A percentile compares a stretch with the other conserved stretches of the same genome.
Evolutionary conservation across 2,797 vertebrate species (phyloP).

Genomic region (Heterohyrax brucei): DNA sequence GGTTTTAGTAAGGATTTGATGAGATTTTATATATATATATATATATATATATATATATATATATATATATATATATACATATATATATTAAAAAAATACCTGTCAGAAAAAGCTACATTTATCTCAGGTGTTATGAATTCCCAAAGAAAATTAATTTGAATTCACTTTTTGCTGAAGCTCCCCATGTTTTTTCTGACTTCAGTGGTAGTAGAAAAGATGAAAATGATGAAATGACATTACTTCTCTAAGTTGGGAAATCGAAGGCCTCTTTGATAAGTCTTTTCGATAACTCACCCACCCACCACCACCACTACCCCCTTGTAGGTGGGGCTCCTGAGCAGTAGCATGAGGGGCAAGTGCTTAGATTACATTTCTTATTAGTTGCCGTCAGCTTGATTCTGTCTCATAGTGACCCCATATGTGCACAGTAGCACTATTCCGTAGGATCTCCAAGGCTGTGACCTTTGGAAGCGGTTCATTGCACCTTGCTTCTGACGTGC

Average conservation of each 20-base stretch:
- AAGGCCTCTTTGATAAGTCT: background rate
- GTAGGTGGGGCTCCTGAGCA: background rate
- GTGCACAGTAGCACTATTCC: background rate
- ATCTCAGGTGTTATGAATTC: background rate
- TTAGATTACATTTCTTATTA: background rate
- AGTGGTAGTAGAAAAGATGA: background rate
- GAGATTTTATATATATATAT: background rate
- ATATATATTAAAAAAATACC: background rate
- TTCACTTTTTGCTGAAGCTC: background rate
- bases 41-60: background rate
- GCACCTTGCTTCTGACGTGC: background rate
- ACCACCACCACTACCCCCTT: background rate
- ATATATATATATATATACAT: background rate
- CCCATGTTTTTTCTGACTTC: background rate
- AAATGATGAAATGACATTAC: background rate
- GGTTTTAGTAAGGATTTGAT: background rate
- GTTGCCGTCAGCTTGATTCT: background rate
- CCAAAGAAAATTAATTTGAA: background rate
- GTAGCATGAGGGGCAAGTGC: background rate
- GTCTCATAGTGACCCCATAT: background rate
- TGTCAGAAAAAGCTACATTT: background rate
- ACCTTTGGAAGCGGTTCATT: background rate
- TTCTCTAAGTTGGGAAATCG: background rate
- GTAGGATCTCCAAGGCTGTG: background rate
- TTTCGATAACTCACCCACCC: background rate